Conservation (phyloP, 1,140 invertebrate genomes). For the Hermatobates lingyangjiaoensis region DNA sequence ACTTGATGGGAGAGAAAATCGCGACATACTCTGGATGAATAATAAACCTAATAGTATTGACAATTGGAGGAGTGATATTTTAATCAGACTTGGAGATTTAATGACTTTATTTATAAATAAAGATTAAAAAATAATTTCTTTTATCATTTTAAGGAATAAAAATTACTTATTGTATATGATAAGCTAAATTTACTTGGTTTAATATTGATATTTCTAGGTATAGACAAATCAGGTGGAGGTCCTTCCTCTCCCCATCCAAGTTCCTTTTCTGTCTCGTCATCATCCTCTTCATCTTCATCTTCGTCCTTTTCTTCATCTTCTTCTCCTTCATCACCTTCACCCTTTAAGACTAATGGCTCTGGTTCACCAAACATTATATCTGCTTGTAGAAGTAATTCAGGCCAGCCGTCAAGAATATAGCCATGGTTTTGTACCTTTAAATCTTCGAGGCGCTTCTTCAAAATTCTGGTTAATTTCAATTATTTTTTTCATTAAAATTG, state of each 20-base stretch:
- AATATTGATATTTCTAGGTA: background rate
- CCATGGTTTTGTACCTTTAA: background rate
- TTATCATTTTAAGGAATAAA: too few species aligned
- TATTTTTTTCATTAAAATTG: too few species aligned
- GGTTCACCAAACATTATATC: background rate
- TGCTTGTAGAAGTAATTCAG: background rate
- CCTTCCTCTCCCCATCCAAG: background rate
- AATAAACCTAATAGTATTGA: too few species aligned
- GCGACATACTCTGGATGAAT: too few species aligned
- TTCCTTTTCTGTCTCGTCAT: background rate
- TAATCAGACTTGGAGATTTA: too few species aligned
- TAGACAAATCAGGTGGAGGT: background rate
- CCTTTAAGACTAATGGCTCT: too few species aligned
- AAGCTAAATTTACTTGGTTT: background rate
- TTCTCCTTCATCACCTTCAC: background rate
- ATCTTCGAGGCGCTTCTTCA: background rate
- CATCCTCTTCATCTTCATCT: background rate
- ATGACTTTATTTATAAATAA: too few species aligned
- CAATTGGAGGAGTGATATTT: too few species aligned
- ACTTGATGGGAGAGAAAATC: too few species aligned
- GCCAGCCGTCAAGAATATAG: background rate
- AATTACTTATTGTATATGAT: too few species aligned
- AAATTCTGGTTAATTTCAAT: background rate
- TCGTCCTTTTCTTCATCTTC: background rate
- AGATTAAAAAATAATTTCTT: too few species aligned